Conservation (phyloP, 2,113 vertebrate genomes). For the Vulpes vulpes region DNA sequence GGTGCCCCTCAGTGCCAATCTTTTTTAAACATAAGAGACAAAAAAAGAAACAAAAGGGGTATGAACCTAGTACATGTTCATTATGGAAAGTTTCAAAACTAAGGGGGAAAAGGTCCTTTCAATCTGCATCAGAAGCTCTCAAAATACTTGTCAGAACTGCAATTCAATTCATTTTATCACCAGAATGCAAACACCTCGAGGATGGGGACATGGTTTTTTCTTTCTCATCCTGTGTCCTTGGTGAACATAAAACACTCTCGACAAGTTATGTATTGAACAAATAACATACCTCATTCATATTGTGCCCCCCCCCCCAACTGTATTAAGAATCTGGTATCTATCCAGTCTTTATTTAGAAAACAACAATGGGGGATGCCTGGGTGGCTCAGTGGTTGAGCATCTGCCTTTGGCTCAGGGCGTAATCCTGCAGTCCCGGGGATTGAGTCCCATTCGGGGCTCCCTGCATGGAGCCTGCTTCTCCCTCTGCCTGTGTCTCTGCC, state of each 20-base stretch:
- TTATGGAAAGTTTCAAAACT: conserved; percentile 34
- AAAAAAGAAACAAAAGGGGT: background rate
- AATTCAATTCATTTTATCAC: conserved; percentile 34
- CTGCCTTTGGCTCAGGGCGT: too few species aligned
- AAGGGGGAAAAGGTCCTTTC: background rate
- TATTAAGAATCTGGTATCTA: background rate
- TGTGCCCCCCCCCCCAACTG: background rate
- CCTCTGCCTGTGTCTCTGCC: too few species aligned
- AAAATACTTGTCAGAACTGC: background rate
- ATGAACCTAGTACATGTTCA: background rate
- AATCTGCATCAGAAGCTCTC: background rate
- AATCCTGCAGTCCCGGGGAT: too few species aligned
- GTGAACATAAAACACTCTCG: background rate
- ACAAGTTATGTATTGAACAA: background rate
- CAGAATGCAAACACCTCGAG: background rate
- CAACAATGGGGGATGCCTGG: background rate
- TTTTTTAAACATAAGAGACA: background rate
- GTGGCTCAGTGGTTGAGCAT: too few species aligned
- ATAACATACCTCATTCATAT: background rate
- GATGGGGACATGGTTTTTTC: conserved; percentile 1
- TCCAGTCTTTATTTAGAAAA: background rate
- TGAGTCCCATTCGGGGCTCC: too few species aligned
- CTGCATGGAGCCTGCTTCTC: too few species aligned
- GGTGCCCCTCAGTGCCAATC: background rate
- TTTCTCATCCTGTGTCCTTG: background rate